A percentile compares a stretch with the other conserved stretches of the same genome.
phyloP scores from a whole-genome alignment of 2,797 vertebrate genomes.

The Decapterus maruadsi region DNA sequence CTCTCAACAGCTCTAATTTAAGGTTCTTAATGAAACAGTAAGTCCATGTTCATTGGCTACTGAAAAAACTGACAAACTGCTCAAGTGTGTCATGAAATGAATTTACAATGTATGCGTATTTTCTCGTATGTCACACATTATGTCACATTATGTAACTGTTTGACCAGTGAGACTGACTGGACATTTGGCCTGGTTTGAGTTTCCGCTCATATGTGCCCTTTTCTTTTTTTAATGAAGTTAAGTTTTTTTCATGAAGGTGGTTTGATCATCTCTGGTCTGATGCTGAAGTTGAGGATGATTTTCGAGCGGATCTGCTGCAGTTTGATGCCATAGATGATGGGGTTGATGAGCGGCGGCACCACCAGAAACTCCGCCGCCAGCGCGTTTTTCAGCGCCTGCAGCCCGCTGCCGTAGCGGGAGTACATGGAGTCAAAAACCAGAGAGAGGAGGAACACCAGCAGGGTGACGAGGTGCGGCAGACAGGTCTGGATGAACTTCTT shows the following conservation, averaged over 20 bases:
- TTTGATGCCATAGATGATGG: slow-evolving; percentile 80
- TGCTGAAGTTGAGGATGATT: slow-evolving; percentile 28
- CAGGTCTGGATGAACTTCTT: slow-evolving; percentile 80
- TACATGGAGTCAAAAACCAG: slow-evolving; percentile 69
- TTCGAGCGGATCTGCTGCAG: slow-evolving; percentile 67
- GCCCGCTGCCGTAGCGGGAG: slow-evolving; percentile 57
- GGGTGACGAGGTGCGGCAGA: slow-evolving; percentile 75
- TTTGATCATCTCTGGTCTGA: neutral
- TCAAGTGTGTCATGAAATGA: neutral
- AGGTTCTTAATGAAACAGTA: too few species aligned
- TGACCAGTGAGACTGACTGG: too few species aligned
- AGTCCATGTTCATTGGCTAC: too few species aligned
- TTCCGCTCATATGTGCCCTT: neutral
- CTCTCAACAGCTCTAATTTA: too few species aligned
- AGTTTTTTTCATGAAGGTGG: neutral
- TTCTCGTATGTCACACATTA: too few species aligned
- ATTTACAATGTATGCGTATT: too few species aligned
- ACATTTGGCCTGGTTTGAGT: too few species aligned
- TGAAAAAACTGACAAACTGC: too few species aligned
- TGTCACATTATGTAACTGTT: too few species aligned
- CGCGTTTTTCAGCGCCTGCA: slow-evolving; percentile 53
- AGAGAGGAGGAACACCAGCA: slow-evolving; percentile 60
- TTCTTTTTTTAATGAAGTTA: too few species aligned
- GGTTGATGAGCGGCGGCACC: slow-evolving; percentile 77
- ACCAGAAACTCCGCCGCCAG: slow-evolving; percentile 77